Percentiles rank a stretch among this genome's conserved stretches.
phyloP scores from a whole-genome alignment of 2,797 vertebrate species.

The Alosa sapidissima region DNA sequence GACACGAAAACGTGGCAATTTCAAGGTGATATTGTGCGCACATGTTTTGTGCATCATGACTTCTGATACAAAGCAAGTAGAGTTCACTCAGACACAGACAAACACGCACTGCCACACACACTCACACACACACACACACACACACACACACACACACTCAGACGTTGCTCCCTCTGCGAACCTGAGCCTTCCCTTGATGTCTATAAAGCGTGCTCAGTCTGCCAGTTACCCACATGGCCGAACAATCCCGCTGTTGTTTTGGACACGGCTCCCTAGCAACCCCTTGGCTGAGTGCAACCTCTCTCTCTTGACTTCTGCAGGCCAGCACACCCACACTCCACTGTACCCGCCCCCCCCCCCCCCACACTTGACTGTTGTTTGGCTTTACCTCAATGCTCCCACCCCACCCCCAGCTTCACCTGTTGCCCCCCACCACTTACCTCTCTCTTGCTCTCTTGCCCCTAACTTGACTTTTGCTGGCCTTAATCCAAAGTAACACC shows the following conservation, averaged over 20 bases:
- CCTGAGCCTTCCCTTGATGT: conserved; percentile 20
- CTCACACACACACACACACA: background rate
- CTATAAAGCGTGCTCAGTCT: background rate
- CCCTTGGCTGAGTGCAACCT: background rate
- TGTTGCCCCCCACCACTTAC: no score
- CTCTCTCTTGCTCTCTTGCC: background rate
- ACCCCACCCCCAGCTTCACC: background rate
- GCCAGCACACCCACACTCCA: background rate
- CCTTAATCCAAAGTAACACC: background rate
- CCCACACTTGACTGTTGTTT: background rate
- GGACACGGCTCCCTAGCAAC: conserved; percentile 9
- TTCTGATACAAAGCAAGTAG: background rate
- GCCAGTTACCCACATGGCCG: background rate
- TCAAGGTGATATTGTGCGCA: background rate
- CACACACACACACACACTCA: background rate
- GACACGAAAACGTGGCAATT: background rate
- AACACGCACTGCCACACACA: background rate
- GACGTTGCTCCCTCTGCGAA: background rate
- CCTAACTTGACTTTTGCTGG: background rate
- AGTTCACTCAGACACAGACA: background rate
- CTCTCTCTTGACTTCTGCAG: background rate
- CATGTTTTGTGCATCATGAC: background rate
- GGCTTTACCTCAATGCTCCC: background rate
- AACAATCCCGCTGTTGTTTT: background rate
- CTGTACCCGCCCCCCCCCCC: no score